Evolutionary conservation across 2,888 invertebrate genomes (phyloP).

Genomic region (Griposia aprilina): DNA sequence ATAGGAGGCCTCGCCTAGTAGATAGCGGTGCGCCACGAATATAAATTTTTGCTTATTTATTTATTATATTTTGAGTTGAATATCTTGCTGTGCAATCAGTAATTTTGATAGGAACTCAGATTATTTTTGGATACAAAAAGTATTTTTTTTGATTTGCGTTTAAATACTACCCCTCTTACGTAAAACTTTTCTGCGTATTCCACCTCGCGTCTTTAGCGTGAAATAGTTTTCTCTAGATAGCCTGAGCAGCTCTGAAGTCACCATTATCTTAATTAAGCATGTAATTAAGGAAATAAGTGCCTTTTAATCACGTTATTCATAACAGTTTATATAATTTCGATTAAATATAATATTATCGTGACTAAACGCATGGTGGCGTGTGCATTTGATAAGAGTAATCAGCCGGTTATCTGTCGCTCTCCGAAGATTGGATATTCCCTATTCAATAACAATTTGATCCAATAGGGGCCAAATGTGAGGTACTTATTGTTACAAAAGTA

Average conservation of each 20-base stretch:
- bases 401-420: too few species aligned
- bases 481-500: background rate
- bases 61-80: too few species aligned
- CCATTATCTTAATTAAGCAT: background rate
- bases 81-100: too few species aligned
- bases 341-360: slow-evolving; percentile 7
- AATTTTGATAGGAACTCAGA: too few species aligned
- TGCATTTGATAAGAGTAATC: slow-evolving; percentile 3
- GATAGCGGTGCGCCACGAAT: too few species aligned
- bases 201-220: background rate
- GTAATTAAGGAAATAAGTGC: background rate
- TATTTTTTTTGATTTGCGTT: too few species aligned
- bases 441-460: too few species aligned
- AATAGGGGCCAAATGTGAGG: background rate
- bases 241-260: background rate
- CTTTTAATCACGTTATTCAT: slow-evolving; percentile 41
- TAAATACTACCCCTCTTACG: too few species aligned
- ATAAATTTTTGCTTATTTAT: too few species aligned
- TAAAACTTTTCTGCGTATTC: background rate
- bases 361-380: slow-evolving; percentile 19
- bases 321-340: slow-evolving; percentile 33
- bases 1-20: too few species aligned
- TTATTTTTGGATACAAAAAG: too few species aligned
- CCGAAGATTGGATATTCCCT: too few species aligned
- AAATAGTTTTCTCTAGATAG: background rate